These are phyloP conservation scores for Gobionotothen gibberifrons DNA, from an alignment of 2,797 vertebrate genomes.

Conservation along the genomic window DNA sequence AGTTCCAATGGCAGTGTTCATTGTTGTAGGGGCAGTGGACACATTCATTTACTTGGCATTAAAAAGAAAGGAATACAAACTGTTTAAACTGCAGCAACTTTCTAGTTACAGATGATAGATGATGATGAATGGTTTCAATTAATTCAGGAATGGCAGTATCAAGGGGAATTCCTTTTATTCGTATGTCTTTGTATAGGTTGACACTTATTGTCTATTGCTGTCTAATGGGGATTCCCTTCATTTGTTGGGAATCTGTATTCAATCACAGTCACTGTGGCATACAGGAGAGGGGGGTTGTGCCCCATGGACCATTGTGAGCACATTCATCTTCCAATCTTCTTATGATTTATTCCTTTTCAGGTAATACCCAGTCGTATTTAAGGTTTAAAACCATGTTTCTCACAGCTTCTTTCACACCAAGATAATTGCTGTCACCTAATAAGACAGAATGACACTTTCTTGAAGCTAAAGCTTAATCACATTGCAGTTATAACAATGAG, in stretches of 20 bases:
- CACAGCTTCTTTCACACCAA: neutral
- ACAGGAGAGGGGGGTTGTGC: slow-evolving; percentile 32
- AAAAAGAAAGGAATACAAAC: neutral
- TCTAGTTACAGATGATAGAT: slow-evolving; percentile 11
- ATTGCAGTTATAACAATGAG: slow-evolving; percentile 13
- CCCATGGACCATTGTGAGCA: slow-evolving; percentile 37
- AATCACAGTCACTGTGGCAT: slow-evolving; percentile 43
- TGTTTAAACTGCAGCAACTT: neutral
- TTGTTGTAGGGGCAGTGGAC: neutral
- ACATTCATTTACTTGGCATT: slow-evolving; percentile 13
- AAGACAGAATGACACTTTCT: neutral
- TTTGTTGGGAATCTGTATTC: slow-evolving; percentile 50
- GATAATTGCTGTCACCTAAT: neutral
- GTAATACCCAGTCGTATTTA: slow-evolving; percentile 13
- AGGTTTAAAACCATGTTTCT: slow-evolving; percentile 9
- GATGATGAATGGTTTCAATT: slow-evolving; percentile 13
- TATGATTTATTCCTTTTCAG: slow-evolving; percentile 44
- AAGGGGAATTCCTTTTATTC: slow-evolving; percentile 28
- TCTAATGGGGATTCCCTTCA: slow-evolving; percentile 61
- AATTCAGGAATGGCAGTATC: slow-evolving; percentile 15
- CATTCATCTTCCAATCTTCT: slow-evolving; percentile 47
- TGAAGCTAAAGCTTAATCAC: slow-evolving; percentile 8
- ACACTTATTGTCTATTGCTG: slow-evolving; percentile 54
- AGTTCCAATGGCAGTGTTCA: neutral
- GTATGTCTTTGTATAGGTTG: slow-evolving; percentile 54